Conservation (phyloP, 1,140 invertebrate genomes). For the Eriosoma lanigerum region DNA sequence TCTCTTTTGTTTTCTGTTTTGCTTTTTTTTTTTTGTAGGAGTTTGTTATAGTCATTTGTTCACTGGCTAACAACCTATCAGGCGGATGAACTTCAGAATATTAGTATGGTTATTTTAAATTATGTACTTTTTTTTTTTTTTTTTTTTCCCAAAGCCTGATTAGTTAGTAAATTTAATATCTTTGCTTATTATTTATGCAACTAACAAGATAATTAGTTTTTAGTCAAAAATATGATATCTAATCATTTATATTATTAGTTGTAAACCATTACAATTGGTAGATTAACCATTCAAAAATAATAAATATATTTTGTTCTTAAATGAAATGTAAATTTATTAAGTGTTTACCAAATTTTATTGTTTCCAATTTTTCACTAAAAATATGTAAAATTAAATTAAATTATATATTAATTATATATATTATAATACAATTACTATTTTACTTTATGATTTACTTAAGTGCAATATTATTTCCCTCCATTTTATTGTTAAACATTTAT, state of each 20-base stretch:
- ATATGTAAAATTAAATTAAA: conserved; percentile 5
- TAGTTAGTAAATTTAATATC: conserved; percentile 23
- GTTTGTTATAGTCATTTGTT: conserved; percentile 49
- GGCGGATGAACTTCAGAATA: conserved; percentile 42
- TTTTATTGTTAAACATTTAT: conserved; percentile 5
- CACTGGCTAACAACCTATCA: conserved; percentile 49
- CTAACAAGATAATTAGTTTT: not conserved
- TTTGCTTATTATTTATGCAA: not conserved
- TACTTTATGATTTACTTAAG: conserved; percentile 16
- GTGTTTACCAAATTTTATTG: conserved; percentile 1
- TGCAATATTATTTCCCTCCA: conserved; percentile 51
- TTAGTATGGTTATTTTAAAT: conserved; percentile 18
- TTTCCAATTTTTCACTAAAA: not conserved
- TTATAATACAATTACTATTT: not conserved
- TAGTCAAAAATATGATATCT: conserved; percentile 7
- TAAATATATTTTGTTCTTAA: not conserved
- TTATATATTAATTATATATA: not conserved
- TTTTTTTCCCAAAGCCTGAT: conserved; percentile 16
- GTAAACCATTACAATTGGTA: not conserved
- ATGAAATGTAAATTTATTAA: not conserved
- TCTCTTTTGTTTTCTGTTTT: conserved; percentile 47
- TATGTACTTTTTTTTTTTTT: conserved; percentile 23
- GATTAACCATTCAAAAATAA: conserved; percentile 7
- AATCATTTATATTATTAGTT: not conserved
- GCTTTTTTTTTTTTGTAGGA: conserved; percentile 48